phyloP scores from a whole-genome alignment of 2,888 invertebrate species.

The Oscheius myriophilus region DNA sequence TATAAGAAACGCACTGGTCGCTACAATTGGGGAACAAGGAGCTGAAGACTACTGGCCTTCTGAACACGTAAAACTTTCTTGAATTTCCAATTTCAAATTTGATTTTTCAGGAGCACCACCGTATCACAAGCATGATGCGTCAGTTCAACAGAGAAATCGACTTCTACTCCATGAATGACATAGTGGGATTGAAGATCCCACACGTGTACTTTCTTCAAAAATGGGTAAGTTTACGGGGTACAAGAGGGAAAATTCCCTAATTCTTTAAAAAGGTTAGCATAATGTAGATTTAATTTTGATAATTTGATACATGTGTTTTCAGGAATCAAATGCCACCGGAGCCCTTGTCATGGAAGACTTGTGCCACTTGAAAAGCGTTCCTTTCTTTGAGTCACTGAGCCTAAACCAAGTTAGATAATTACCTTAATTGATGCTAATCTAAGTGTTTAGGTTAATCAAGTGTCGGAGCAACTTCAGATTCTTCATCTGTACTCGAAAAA shows the following conservation, averaged over 20 bases:
- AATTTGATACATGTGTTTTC: too few species aligned
- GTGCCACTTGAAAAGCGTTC: slow-evolving; percentile 40
- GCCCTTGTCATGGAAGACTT: slow-evolving; percentile 49
- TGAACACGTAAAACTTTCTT: background rate
- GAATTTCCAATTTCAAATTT: background rate
- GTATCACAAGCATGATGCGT: slow-evolving; percentile 37
- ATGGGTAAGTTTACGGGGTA: slow-evolving; percentile 26
- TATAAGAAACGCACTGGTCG: slow-evolving; percentile 42
- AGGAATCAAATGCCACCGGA: slow-evolving; percentile 32
- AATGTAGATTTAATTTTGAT: too few species aligned
- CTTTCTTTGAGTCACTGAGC: slow-evolving; percentile 44
- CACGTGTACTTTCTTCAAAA: slow-evolving; percentile 34
- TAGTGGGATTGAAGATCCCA: slow-evolving; percentile 38
- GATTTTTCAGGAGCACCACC: slow-evolving; percentile 37
- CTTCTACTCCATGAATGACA: slow-evolving; percentile 39
- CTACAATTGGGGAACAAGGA: slow-evolving; percentile 33
- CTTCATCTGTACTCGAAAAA: slow-evolving; percentile 22
- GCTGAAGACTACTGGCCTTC: slow-evolving; percentile 20
- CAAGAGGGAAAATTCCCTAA: background rate
- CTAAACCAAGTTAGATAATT: slow-evolving; percentile 34
- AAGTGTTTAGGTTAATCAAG: slow-evolving; percentile 16
- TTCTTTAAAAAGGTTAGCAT: background rate
- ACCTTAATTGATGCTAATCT: too few species aligned
- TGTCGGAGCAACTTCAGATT: slow-evolving; percentile 5
- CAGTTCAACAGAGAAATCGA: slow-evolving; percentile 49